Base-by-base conservation (phyloP, 2,113 vertebrate species). In the Trematocara nigrifrons region DNA sequence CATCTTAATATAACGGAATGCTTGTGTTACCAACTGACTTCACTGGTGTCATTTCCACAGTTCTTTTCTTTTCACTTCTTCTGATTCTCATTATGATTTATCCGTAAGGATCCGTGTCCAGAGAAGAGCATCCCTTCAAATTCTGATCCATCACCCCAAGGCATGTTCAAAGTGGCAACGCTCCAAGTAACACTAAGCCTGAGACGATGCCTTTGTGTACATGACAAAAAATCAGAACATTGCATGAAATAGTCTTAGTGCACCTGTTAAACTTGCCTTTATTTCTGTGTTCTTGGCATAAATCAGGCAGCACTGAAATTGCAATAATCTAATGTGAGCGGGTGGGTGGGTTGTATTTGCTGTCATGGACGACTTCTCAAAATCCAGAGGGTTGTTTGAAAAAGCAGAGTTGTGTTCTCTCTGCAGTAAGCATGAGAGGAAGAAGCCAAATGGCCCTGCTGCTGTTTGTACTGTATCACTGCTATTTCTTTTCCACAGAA, bases 211-310 rank as follows among this genome's bases (percentile, higher is more conserved):
- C 87, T 94, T 95, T 92, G 93, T 94, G 91, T 88, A 94, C 91
- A 91, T 92, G 86, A 92, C 89, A 82, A 89, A 88, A 92, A 92
- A 87, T 66, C 90, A 7, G 84, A 94, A 89, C 92, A 93, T 91
- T 94, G 95, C 95, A 95, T 95, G 95, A 90, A 86, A 92, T 93
- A 94, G 93, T 95, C 93, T 92, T 94, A 94, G 94, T 95, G 95
- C 93, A 89, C 93, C 90, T 91, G 87, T 93, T 94, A 91, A 94
- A 94, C 90, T 94, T 93, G 91, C 91, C 92, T 94, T 94, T 92
- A 81, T 91, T 94, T 94, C 94, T 90, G 64, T 91, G 89, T 94
- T 93, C 35, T 86, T 77, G 82, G 90, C 87, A 91, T 86, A 80
- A 42, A 80, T 91, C 87, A 80, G 89, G 83, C 89, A 83, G 86